Conservation (phyloP, 2,113 vertebrate genomes). For the Hylia prasina region DNA sequence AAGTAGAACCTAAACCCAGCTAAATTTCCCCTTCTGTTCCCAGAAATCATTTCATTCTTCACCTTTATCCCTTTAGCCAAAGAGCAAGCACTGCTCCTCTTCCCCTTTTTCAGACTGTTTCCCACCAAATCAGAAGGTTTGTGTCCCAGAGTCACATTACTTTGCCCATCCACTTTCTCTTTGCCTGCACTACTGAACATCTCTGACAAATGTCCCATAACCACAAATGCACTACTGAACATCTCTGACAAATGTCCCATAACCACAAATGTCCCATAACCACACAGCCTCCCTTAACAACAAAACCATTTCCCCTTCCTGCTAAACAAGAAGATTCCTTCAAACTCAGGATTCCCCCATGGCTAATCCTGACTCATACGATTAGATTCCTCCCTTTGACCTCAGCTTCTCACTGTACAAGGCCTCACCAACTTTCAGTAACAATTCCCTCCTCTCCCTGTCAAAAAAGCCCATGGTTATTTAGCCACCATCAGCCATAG, state of each 20-base stretch:
- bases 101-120: background rate
- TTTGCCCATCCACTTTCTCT: background rate
- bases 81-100: background rate
- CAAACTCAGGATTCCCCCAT: background rate
- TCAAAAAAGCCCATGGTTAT: background rate
- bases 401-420: background rate
- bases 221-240: background rate
- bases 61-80: background rate
- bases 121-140: background rate
- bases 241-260: background rate
- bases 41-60: background rate
- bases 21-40: background rate
- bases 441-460: background rate
- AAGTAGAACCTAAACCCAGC: background rate
- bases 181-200: background rate
- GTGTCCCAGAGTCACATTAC: background rate
- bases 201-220: background rate
- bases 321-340: background rate
- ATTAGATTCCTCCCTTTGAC: background rate
- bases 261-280: background rate
- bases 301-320: background rate
- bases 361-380: background rate
- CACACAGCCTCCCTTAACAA: background rate
- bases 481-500: background rate
- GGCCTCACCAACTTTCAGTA: background rate